Conservation (phyloP, 2,888 invertebrate species). For the Hypena proboscidalis region DNA sequence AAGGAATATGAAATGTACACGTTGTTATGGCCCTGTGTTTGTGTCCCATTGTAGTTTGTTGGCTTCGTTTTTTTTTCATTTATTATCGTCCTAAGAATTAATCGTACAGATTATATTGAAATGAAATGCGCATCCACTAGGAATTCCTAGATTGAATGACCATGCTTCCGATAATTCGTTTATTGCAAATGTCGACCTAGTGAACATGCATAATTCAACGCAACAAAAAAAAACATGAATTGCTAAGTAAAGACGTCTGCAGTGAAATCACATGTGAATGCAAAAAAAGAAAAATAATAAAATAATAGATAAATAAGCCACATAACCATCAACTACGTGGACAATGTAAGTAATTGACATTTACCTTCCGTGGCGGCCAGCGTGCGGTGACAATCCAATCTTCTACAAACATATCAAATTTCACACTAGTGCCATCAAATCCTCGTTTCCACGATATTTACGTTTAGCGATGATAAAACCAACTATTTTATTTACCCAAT, state of each 20-base stretch:
- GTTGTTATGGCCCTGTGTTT: constrained; percentile 29
- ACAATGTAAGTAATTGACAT: constrained; percentile 62
- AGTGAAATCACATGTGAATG: constrained; percentile 86
- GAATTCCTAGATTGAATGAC: constrained; percentile 47
- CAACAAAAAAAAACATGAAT: constrained; percentile 66
- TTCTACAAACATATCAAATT: constrained; percentile 57
- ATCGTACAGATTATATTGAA: constrained; percentile 39
- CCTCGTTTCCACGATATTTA: constrained; percentile 42
- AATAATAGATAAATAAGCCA: constrained; percentile 83
- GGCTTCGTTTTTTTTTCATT: constrained; percentile 24
- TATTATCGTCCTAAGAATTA: constrained; percentile 31
- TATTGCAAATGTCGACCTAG: constrained; percentile 40
- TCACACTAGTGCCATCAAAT: constrained; percentile 54
- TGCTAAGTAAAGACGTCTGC: constrained; percentile 77
- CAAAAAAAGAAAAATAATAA: constrained; percentile 73
- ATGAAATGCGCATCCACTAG: constrained; percentile 81
- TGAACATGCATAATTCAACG: constrained; percentile 62
- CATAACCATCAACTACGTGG: constrained; percentile 76
- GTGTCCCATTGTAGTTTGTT: constrained; percentile 38
- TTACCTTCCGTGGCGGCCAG: constrained; percentile 66
- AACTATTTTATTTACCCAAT: constrained; percentile 48
- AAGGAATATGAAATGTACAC: constrained; percentile 26
- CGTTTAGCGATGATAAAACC: constrained; percentile 48
- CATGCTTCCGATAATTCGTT: constrained; percentile 65
- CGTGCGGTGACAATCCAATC: constrained; percentile 53